Percentiles rank a stretch among this genome's conserved stretches.
phyloP scores from a whole-genome alignment of 2,797 vertebrate species.

The Galago senegalensis region DNA sequence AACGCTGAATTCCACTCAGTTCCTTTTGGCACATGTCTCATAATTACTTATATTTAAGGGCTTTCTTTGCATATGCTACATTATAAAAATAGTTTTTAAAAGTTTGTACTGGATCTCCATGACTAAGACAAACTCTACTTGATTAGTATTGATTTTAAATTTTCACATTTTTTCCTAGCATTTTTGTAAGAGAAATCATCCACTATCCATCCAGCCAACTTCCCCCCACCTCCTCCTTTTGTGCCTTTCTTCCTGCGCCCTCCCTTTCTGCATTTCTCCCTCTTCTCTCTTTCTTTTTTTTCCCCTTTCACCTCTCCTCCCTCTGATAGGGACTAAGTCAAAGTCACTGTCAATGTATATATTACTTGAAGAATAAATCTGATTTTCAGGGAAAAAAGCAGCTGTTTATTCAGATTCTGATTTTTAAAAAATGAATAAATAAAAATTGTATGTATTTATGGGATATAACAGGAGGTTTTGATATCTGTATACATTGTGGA shows the following conservation, averaged over 20 bases:
- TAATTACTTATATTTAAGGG: constrained; percentile 1
- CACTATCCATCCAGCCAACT: background rate
- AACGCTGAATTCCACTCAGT: constrained; percentile 26
- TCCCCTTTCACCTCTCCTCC: background rate
- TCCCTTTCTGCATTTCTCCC: background rate
- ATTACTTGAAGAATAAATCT: constrained; percentile 31
- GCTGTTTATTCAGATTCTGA: background rate
- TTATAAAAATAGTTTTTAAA: constrained; percentile 9
- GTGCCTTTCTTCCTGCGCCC: background rate
- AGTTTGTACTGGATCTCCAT: background rate
- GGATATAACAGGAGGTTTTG: background rate
- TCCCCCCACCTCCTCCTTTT: background rate
- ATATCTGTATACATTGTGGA: background rate
- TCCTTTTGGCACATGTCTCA: constrained; percentile 44
- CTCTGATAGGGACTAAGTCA: background rate
- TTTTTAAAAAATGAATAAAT: background rate
- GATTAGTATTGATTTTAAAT: background rate
- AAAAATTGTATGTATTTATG: background rate
- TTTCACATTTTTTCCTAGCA: background rate
- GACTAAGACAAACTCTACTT: background rate
- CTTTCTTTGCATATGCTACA: background rate
- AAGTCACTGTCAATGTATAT: background rate
- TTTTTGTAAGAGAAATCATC: background rate
- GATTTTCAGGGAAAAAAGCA: constrained; percentile 26
- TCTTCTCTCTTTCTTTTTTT: background rate